A percentile compares a stretch with the other conserved stretches of the same genome.
phyloP scores from a whole-genome alignment of 2,797 vertebrate genomes.

The Tachyglossus aculeatus region DNA sequence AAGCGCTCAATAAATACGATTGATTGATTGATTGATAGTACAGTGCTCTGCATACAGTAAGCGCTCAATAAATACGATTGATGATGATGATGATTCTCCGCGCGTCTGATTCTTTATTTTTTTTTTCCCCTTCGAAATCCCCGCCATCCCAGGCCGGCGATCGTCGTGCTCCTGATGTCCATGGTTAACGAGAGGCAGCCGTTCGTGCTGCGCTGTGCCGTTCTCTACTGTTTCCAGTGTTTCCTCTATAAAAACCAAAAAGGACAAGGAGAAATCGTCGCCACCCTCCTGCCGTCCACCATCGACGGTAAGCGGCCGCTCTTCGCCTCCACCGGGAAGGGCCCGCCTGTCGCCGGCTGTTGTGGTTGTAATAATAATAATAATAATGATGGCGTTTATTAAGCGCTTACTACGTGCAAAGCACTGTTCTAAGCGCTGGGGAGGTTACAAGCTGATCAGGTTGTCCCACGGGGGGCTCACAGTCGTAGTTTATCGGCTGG shows the following conservation, averaged over 20 bases:
- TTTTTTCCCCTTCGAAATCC: constrained; percentile 7
- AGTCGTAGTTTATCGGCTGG: too few relatives aligned
- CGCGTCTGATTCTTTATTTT: neutral
- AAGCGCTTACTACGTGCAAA: too few relatives aligned
- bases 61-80: neutral
- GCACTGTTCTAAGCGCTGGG: too few relatives aligned
- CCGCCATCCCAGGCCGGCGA: constrained; percentile 92
- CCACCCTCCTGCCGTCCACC: constrained; percentile 94
- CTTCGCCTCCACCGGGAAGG: too few relatives aligned
- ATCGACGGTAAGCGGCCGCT: constrained; percentile 90
- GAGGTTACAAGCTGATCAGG: too few relatives aligned
- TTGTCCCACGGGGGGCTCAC: too few relatives aligned
- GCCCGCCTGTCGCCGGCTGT: too few relatives aligned
- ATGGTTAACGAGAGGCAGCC: constrained; percentile 98
- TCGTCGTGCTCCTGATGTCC: constrained; percentile 97
- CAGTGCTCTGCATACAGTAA: neutral
- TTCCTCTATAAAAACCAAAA: constrained; percentile 98
- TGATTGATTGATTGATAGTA: too few relatives aligned
- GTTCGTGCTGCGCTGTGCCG: constrained; percentile 94
- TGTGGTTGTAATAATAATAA: too few relatives aligned
- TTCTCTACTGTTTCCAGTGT: constrained; percentile 98
- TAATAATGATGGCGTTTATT: too few relatives aligned
- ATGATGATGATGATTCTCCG: neutral
- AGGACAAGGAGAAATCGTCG: constrained; percentile 95
- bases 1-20: too few relatives aligned